Evolutionary conservation across 2,113 vertebrate species (phyloP).

Genomic region (Syrmaticus mikado): DNA sequence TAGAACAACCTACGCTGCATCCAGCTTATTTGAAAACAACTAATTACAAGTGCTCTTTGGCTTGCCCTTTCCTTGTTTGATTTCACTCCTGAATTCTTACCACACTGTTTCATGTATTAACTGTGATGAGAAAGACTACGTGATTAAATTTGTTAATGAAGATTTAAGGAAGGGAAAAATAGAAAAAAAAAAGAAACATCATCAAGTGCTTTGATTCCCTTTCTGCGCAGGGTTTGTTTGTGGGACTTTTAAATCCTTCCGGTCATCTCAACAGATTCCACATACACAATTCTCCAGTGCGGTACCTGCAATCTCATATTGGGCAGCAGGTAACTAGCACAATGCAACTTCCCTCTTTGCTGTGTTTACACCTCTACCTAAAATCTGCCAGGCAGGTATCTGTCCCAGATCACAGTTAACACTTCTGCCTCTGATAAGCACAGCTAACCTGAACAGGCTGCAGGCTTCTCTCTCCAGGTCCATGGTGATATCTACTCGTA

Average conservation of each 20-base stretch:
- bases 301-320: fast-evolving
- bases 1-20: neutral
- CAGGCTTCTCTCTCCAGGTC: neutral
- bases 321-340: neutral
- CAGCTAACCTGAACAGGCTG: neutral
- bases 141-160: neutral
- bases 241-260: neutral
- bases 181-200: neutral
- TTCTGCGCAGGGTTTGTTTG: neutral
- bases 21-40: neutral
- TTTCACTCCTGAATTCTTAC: neutral
- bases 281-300: neutral
- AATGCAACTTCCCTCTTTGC: no score
- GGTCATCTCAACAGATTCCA: neutral
- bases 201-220: neutral
- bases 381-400: neutral
- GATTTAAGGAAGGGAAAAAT: neutral
- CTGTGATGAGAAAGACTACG: neutral
- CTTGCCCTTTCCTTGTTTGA: neutral
- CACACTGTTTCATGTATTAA: fast-evolving
- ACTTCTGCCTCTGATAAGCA: neutral
- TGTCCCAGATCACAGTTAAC: neutral
- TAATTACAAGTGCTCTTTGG: neutral
- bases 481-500: neutral
- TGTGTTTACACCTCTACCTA: neutral